phyloP scores from a whole-genome alignment of 2,797 vertebrate genomes.

The Myioborus miniatus region DNA sequence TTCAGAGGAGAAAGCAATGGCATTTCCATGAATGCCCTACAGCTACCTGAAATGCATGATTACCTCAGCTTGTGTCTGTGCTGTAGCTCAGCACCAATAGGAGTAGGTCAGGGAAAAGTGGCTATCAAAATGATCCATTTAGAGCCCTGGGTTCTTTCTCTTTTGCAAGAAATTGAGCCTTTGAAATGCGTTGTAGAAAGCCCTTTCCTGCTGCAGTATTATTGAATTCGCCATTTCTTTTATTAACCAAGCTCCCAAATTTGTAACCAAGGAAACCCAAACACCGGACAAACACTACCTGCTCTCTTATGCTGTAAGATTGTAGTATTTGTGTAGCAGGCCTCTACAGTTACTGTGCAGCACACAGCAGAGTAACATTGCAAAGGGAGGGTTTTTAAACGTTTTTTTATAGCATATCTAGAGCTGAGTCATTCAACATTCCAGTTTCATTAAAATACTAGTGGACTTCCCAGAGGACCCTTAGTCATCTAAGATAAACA shows the following conservation, averaged over 20 bases:
- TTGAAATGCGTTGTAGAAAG: not conserved
- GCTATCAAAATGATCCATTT: constrained; percentile 24
- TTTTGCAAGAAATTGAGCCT: constrained; percentile 12
- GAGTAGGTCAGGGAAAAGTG: not conserved
- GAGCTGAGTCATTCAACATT: not conserved
- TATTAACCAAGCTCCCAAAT: constrained; percentile 18
- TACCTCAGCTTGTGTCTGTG: not conserved
- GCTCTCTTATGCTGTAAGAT: not conserved
- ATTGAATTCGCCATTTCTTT: constrained; percentile 9
- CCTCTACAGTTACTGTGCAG: not conserved
- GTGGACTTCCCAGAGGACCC: not conserved
- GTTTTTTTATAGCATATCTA: not conserved
- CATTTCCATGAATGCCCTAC: not conserved
- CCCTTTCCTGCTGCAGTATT: not conserved
- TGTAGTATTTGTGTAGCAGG: not conserved
- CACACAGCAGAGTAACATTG: not conserved
- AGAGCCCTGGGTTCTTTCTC: not conserved
- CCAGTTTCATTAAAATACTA: not conserved
- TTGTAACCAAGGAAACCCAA: constrained; percentile 51
- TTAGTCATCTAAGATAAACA: not conserved
- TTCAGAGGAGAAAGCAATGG: not conserved
- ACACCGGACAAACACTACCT: not conserved
- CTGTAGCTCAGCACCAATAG: not conserved
- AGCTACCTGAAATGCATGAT: not conserved
- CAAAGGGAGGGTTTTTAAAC: not conserved